Evolutionary conservation across 2,797 vertebrate genomes (phyloP), one percentile per base, ranked within the genome.

Genomic region (Falco rusticolus): DNA sequence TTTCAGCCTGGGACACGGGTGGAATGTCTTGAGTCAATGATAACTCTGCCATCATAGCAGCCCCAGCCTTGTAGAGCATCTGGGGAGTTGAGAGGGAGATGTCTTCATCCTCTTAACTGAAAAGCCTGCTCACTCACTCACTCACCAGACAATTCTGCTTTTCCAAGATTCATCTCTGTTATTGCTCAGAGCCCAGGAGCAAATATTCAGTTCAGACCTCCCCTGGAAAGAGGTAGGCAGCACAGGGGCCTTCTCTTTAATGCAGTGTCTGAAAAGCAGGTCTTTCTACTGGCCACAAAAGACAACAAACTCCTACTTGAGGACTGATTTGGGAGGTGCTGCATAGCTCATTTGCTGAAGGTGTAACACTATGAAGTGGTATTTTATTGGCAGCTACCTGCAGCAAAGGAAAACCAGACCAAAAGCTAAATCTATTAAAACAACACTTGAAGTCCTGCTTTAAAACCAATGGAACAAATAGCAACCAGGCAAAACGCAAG

Each of bases 361-460:
- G 37, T 45, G 3, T 34, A 79, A 74, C 9, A 22, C 56, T 74
- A 19, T 47, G 57, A 80, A 92, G 80, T 50, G n/a, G 17, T 72
- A 75, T 85, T 93, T 96, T 92, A 68, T 83, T 81, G 79, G 43
- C 87, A 88, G 70, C 69, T 95, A 53, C 41, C 28, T 64, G 68
- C 37, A 65, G 89, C 90, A 96, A 94, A 95, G 48, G 39, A 89
- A 96, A 95, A 61, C 5, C 45, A 83, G 53, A 57, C n/a, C 6
- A 22, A 64, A 47, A 83, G 81, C 83, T 92, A 70, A 84, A 87
- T 74, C 68, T 72, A 10, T 56, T 50, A 86, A 81, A 34, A 89
- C 85, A 74, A 45, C 53, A 34, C 76, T 80, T 70, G 31, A 72
- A 89, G 64, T 64, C 66, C 71, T 87, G 56, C 70, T 85, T 70